Conservation (phyloP, 2,888 invertebrate genomes). For the Cynaeus angustus region DNA sequence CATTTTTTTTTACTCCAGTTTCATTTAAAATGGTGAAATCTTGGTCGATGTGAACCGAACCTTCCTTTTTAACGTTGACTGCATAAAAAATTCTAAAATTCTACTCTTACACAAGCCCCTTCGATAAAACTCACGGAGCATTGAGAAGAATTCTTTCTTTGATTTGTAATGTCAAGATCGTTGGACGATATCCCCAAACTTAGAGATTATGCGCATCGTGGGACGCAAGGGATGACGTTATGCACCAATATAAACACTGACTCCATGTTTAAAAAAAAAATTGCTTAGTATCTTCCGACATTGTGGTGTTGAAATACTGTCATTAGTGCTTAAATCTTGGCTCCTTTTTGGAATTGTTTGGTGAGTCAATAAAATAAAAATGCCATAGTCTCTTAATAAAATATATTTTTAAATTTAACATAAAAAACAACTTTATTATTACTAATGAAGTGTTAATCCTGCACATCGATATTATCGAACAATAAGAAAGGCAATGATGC, state of each 20-base stretch:
- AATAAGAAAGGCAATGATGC: constrained; percentile 38
- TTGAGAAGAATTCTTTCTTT: too few relatives aligned
- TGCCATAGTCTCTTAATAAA: constrained; percentile 62
- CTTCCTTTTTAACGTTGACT: too few relatives aligned
- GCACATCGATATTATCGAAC: constrained; percentile 33
- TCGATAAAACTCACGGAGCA: too few relatives aligned
- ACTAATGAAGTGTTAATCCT: constrained; percentile 36
- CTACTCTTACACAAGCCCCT: too few relatives aligned
- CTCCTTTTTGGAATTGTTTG: neutral
- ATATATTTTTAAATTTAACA: constrained; percentile 71
- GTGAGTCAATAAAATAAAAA: neutral
- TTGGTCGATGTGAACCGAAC: too few relatives aligned
- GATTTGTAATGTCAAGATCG: too few relatives aligned
- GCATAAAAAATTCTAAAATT: too few relatives aligned
- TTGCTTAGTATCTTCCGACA: neutral
- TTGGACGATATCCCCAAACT: neutral
- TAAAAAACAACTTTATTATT: constrained; percentile 62
- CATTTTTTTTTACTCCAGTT: too few relatives aligned
- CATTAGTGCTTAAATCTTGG: too few relatives aligned
- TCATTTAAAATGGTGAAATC: too few relatives aligned
- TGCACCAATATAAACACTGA: neutral
- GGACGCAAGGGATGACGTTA: neutral
- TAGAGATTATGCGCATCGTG: neutral
- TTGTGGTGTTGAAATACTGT: neutral
- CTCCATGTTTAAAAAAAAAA: neutral